A percentile compares a stretch with the other conserved stretches of the same genome.
These are phyloP conservation scores for Willisornis vidua DNA, from an alignment of 2,113 vertebrate genomes.

Conservation along the genomic window DNA sequence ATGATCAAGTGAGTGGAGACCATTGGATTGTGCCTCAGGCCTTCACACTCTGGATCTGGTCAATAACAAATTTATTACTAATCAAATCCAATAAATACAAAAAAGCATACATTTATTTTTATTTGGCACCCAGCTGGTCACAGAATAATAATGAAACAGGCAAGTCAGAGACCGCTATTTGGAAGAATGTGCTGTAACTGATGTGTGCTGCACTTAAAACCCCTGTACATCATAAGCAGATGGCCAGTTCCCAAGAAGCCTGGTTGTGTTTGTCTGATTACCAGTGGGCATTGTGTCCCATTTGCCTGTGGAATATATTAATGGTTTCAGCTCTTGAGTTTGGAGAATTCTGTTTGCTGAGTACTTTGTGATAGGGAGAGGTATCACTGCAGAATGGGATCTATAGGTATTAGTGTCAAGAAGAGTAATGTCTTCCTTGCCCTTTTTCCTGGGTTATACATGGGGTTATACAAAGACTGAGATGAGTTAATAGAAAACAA, in stretches of 20 bases:
- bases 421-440: slow-evolving; percentile 74
- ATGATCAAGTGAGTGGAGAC: slow-evolving; percentile 54
- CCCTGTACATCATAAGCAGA: not conserved
- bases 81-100: slow-evolving; percentile 74
- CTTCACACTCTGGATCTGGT: slow-evolving; percentile 53
- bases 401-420: slow-evolving; percentile 74
- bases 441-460: slow-evolving; percentile 71
- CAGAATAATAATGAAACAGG: slow-evolving; percentile 42
- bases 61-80: slow-evolving; percentile 75
- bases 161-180: not conserved
- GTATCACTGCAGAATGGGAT: slow-evolving; percentile 58
- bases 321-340: slow-evolving; percentile 55
- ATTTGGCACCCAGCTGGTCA: slow-evolving; percentile 42
- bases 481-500: slow-evolving; percentile 73
- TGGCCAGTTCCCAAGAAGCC: not conserved
- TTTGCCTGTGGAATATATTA: slow-evolving; percentile 42
- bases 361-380: slow-evolving; percentile 53
- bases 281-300: slow-evolving; percentile 1
- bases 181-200: not conserved
- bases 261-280: not conserved
- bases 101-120: slow-evolving; percentile 70
- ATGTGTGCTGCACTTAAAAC: not conserved
- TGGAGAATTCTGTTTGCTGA: slow-evolving; percentile 51
- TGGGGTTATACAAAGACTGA: slow-evolving; percentile 61
- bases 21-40: slow-evolving; percentile 38